Conservation (phyloP, 2,888 invertebrate genomes). For the Anoplius nigerrimus region DNA sequence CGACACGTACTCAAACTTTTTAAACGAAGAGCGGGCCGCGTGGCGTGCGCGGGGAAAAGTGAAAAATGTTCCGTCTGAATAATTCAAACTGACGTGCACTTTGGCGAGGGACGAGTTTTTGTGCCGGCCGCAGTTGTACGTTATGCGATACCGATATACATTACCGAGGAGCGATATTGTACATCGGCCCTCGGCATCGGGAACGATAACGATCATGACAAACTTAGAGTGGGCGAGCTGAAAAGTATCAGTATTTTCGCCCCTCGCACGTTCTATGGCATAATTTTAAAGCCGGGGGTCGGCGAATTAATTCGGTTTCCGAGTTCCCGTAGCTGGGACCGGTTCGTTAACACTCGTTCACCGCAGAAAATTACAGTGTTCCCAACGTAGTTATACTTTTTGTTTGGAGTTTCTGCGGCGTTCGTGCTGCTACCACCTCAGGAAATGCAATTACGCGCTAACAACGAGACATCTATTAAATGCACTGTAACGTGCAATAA, state of each 20-base stretch:
- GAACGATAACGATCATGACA: constrained; percentile 5
- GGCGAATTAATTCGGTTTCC: constrained; percentile 40
- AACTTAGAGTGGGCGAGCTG: constrained; percentile 10
- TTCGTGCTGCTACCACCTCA: neutral
- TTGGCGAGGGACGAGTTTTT: no score
- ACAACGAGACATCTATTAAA: constrained; percentile 1
- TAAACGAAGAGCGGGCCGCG: no score
- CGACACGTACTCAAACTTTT: no score
- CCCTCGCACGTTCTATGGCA: constrained; percentile 14
- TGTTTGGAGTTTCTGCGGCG: constrained; percentile 1
- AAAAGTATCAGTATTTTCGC: constrained; percentile 25
- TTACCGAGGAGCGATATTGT: no score
- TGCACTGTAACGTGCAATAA: neutral
- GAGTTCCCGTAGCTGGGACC: constrained; percentile 26
- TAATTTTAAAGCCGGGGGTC: constrained; percentile 33
- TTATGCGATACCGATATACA: no score
- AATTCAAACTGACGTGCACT: no score
- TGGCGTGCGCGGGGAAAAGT: no score
- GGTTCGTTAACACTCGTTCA: constrained; percentile 5
- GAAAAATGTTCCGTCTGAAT: no score
- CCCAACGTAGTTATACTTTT: constrained; percentile 3
- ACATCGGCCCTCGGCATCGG: no score
- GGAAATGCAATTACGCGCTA: constrained; percentile 4
- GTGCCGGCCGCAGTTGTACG: no score
- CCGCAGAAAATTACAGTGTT: neutral